Percentiles rank a stretch among this genome's conserved stretches.
Conservation (phyloP, 2,888 invertebrate species). For the Teinopalpus imperialis region DNA sequence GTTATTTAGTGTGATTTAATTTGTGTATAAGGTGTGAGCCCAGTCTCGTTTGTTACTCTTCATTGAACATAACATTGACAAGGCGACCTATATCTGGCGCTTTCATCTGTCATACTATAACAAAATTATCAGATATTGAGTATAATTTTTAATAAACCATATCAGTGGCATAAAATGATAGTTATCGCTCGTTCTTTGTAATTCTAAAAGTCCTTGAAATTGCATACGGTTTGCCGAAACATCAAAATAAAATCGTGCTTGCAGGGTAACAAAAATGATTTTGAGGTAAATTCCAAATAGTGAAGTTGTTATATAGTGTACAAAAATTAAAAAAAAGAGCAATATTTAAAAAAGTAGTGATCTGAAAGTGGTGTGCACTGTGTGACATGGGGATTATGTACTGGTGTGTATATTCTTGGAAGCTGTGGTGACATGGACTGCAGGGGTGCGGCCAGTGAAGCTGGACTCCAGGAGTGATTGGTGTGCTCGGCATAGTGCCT, state of each 20-base stretch:
- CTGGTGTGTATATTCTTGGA: conserved; percentile 48
- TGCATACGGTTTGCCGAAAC: conserved; percentile 65
- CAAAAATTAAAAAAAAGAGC: conserved; percentile 55
- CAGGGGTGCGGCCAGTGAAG: conserved; percentile 59
- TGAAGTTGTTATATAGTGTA: conserved; percentile 63
- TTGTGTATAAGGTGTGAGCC: conserved; percentile 18
- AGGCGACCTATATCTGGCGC: conserved; percentile 64
- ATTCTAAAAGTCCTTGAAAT: conserved; percentile 32
- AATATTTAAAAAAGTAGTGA: conserved; percentile 52
- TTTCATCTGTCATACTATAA: conserved; percentile 24
- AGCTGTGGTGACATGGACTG: conserved; percentile 78
- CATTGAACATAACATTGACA: conserved; percentile 79
- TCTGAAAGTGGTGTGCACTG: conserved; percentile 49
- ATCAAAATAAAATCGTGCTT: conserved; percentile 55
- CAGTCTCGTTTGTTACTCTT: conserved; percentile 65
- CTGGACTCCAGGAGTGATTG: conserved; percentile 74
- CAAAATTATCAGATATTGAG: conserved; percentile 40
- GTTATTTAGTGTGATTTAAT: conserved; percentile 15
- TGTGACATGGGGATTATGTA: conserved; percentile 65
- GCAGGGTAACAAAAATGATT: conserved; percentile 77
- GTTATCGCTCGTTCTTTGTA: conserved; percentile 34
- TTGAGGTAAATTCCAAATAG: conserved; percentile 76
- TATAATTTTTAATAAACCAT: conserved; percentile 18
- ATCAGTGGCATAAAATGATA: conserved; percentile 33
- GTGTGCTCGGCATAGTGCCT: conserved; percentile 71